Conservation (phyloP, 2,888 invertebrate genomes). For the Chrysotoxum bicinctum region DNA sequence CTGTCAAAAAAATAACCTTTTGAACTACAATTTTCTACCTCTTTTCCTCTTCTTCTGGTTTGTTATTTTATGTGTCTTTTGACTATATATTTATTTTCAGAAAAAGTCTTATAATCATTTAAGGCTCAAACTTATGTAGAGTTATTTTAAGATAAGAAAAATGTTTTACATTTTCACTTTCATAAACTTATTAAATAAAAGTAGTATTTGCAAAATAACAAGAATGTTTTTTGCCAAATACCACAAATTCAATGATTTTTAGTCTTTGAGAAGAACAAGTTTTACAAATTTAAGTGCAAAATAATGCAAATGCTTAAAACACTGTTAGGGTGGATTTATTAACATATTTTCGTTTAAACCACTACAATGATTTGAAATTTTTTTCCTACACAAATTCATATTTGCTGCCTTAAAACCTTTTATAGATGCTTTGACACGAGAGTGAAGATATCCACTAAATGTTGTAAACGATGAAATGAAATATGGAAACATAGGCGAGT, state of each 20-base stretch:
- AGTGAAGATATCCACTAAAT: too few species aligned
- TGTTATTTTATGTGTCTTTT: slow-evolving; percentile 9
- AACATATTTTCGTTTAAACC: too few species aligned
- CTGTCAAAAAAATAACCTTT: slow-evolving; percentile 82
- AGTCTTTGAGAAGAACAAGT: too few species aligned
- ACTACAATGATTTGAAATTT: too few species aligned
- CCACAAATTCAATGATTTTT: background rate
- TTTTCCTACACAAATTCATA: too few species aligned
- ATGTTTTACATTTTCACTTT: slow-evolving; percentile 56
- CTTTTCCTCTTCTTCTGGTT: slow-evolving; percentile 4
- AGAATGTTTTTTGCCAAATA: background rate
- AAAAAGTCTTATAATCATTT: background rate
- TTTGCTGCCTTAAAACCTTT: too few species aligned
- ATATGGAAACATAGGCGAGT: too few species aligned
- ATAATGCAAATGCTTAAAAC: too few species aligned
- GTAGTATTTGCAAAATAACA: slow-evolving; percentile 5
- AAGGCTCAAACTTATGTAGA: slow-evolving; percentile 1
- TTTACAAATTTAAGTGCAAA: too few species aligned
- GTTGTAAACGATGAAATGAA: too few species aligned
- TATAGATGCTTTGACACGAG: too few species aligned
- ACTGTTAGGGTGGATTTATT: too few species aligned
- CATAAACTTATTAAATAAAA: slow-evolving; percentile 51
- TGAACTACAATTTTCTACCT: slow-evolving; percentile 42
- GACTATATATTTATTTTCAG: slow-evolving; percentile 38
- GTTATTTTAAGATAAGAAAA: slow-evolving; percentile 23